Base-by-base conservation (phyloP, 2,797 vertebrate species). In the Gastrophryne carolinensis region DNA sequence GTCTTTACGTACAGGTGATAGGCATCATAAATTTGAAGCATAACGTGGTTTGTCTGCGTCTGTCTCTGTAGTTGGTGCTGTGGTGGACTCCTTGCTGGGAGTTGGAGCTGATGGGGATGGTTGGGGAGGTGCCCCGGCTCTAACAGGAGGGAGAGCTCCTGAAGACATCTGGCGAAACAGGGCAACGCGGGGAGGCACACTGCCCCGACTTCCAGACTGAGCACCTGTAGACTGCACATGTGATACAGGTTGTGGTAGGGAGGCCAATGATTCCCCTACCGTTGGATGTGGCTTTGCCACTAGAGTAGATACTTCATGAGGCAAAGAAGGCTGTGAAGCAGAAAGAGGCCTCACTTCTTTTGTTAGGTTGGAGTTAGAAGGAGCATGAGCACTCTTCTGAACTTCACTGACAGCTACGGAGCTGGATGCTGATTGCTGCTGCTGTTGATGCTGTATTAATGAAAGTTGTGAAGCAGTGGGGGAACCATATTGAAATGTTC, bases 141-240 rank as follows among this genome's bases (percentile, higher is more conserved):
- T 93, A 64, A 91, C 91, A 0, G 96, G 96, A 9, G 96, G 96
- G 73, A 98, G 86, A 50, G 97, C 95, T 80, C 96, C 96, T 1
- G 97, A 98, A 0, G 96, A 98, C 97, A 98, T 98, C 89, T 98
- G 97, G 60, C 95, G 92, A 89, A 98, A 98, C 56, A 98, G 91
- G 24, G 93, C 92, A 83, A 98, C 94, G 73, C 95, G 87, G 84
- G 93, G 96, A 1, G 96, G 96, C 57, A 98, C 93, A 0, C 90
- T 90, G 87, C 89, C 90, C 82, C 95, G 90, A 81, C 89, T 87
- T 63, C 90, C 87, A 0, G 92, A 86, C 60, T 93, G 95, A 74
- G 93, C 87, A 83, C 83, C 89, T 72, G 94, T 83, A 79, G 92
- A 82, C 26, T 92, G 87, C n/a, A 91, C 88, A 13, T 87, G 83